phyloP scores from a whole-genome alignment of 2,113 vertebrate genomes.

The Notothenia rossii region DNA sequence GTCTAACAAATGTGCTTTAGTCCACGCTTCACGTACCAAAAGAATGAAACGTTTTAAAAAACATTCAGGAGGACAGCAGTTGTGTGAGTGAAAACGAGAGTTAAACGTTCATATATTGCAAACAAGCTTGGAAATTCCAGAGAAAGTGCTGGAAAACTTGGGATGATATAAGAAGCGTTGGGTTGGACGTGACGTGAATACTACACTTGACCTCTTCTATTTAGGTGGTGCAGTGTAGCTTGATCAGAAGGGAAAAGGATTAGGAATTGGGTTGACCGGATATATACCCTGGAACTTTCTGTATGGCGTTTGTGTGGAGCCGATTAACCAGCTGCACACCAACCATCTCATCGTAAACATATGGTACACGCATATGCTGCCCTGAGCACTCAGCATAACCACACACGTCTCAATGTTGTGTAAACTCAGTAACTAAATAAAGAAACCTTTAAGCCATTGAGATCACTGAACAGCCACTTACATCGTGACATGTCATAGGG shows the following conservation, averaged over 20 bases:
- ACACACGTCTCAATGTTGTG: constrained; percentile 3
- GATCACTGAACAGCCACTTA: not conserved
- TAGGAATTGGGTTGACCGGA: constrained; percentile 50
- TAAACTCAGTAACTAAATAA: constrained; percentile 5
- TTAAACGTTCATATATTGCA: not conserved
- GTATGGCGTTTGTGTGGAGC: constrained; percentile 65
- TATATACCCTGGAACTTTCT: constrained; percentile 27
- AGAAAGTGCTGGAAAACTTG: not conserved
- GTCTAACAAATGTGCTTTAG: not conserved
- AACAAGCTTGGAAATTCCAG: not conserved
- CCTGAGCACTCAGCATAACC: constrained; percentile 28
- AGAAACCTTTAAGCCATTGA: not conserved
- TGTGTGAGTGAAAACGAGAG: not conserved
- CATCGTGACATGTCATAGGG: no score
- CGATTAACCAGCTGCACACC: constrained; percentile 74
- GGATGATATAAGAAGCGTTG: not conserved
- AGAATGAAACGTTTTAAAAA: not conserved
- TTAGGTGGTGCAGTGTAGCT: constrained; percentile 22
- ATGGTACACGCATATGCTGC: constrained; percentile 74
- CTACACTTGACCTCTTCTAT: not conserved
- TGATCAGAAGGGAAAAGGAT: constrained; percentile 61
- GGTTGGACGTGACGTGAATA: constrained; percentile 15
- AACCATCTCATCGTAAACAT: constrained; percentile 70
- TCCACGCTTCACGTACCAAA: not conserved
- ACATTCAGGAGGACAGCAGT: not conserved